phyloP scores from a whole-genome alignment of 2,888 invertebrate species.

The Acronicta alni region DNA sequence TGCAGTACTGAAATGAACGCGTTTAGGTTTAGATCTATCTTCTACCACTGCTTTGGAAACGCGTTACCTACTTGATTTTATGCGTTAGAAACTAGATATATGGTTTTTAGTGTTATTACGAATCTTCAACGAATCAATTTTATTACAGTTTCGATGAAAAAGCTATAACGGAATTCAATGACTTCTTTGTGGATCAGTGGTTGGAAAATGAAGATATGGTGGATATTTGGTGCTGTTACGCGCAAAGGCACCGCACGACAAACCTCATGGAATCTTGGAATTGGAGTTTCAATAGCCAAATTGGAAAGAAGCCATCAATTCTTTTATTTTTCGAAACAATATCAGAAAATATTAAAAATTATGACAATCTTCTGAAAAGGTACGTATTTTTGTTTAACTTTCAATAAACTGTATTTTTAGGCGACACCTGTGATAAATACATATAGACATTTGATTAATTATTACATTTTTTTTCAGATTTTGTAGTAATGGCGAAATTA shows the following conservation, averaged over 20 bases:
- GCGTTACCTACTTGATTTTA: conserved; percentile 13
- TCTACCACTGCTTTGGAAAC: conserved; percentile 5
- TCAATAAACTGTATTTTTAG: conserved; percentile 13
- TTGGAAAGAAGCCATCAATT: conserved; percentile 26
- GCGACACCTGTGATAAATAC: conserved; percentile 14
- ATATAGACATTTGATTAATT: conserved; percentile 16
- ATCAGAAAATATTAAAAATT: conserved; percentile 26
- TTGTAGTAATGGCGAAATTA: background rate
- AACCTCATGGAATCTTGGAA: conserved; percentile 23
- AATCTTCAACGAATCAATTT: conserved; percentile 19
- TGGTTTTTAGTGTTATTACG: conserved; percentile 15
- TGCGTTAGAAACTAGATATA: conserved; percentile 20
- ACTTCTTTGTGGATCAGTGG: conserved; percentile 21
- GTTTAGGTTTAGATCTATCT: background rate
- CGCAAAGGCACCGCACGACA: conserved; percentile 21
- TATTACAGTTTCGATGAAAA: conserved; percentile 20
- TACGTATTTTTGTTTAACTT: conserved; percentile 13
- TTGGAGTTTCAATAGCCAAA: conserved; percentile 18
- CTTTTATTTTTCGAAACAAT: conserved; percentile 29
- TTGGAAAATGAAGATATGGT: conserved; percentile 23
- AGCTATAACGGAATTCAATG: conserved; percentile 20
- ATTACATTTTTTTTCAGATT: conserved; percentile 20
- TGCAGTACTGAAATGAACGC: too few species aligned
- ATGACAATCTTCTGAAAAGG: conserved; percentile 25
- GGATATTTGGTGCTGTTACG: conserved; percentile 22